phyloP scores from a whole-genome alignment of 2,797 vertebrate genomes.

The Chiropotes sagulatus region DNA sequence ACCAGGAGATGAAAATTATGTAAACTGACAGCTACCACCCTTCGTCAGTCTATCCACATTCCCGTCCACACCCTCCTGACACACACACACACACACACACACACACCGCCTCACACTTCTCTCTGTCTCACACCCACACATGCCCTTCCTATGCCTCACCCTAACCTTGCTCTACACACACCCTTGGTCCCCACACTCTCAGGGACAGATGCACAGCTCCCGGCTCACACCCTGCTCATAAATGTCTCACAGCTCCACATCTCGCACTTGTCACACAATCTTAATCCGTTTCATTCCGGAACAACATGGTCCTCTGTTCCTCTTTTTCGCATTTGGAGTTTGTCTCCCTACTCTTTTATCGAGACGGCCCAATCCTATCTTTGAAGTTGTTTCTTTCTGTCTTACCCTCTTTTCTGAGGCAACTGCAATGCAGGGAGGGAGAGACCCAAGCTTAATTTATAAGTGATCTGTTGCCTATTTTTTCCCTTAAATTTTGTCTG shows the following conservation, averaged over 20 bases:
- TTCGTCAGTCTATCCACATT: slow-evolving; percentile 60
- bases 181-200: slow-evolving; percentile 36
- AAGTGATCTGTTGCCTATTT: slow-evolving; percentile 19
- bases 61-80: slow-evolving; percentile 21
- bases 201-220: slow-evolving; percentile 20
- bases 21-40: slow-evolving; percentile 76
- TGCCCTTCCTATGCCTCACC: slow-evolving; percentile 38
- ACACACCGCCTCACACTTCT: neutral
- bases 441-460: slow-evolving; percentile 7
- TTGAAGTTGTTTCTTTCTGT: slow-evolving; percentile 71
- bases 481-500: neutral
- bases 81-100: neutral
- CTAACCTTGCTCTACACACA: slow-evolving; percentile 48
- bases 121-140: slow-evolving; percentile 28
- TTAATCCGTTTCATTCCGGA: slow-evolving; percentile 78
- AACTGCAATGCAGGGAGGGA: slow-evolving; percentile 10
- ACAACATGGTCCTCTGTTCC: slow-evolving; percentile 68
- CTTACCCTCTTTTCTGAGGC: slow-evolving; percentile 60
- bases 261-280: slow-evolving; percentile 76
- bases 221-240: slow-evolving; percentile 68
- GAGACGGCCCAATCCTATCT: slow-evolving; percentile 69
- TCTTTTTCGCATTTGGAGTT: slow-evolving; percentile 62
- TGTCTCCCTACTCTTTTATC: slow-evolving; percentile 71
- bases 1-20: slow-evolving; percentile 79
- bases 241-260: slow-evolving; percentile 69